Conservation (phyloP, 2,113 vertebrate species). For the Pachyramphus minor region DNA sequence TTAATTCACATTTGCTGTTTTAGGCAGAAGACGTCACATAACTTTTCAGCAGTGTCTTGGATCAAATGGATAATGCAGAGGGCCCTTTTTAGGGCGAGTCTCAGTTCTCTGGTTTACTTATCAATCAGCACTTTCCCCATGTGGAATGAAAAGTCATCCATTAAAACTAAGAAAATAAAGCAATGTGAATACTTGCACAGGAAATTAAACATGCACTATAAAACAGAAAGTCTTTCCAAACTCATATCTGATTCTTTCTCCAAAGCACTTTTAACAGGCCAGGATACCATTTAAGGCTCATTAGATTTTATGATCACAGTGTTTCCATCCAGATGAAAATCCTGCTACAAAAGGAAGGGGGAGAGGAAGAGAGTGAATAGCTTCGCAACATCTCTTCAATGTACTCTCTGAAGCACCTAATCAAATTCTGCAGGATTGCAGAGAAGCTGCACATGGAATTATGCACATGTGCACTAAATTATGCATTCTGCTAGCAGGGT, state of each 20-base stretch:
- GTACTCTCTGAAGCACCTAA: not conserved
- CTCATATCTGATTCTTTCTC: not conserved
- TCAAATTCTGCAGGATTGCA: not conserved
- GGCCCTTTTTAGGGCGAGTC: not conserved
- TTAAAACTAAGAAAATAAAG: not conserved
- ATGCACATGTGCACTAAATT: not conserved
- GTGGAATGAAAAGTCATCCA: not conserved
- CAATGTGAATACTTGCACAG: not conserved
- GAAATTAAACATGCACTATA: not conserved
- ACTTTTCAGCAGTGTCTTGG: not conserved
- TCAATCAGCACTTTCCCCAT: not conserved
- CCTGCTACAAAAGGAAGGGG: not conserved
- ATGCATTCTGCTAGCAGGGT: not conserved
- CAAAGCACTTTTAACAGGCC: not conserved
- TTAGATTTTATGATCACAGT: not conserved
- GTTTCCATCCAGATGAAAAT: not conserved
- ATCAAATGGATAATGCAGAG: not conserved
- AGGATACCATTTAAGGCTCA: not conserved
- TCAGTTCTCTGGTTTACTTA: not conserved
- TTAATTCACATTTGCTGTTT: not conserved
- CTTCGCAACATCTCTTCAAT: not conserved
- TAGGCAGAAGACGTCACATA: not conserved
- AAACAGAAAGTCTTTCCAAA: not conserved
- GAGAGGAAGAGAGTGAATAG: not conserved
- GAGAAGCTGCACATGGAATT: not conserved